Evolutionary conservation across 2,797 vertebrate genomes (phyloP).

Genomic region (Sebastes matsubarae): DNA sequence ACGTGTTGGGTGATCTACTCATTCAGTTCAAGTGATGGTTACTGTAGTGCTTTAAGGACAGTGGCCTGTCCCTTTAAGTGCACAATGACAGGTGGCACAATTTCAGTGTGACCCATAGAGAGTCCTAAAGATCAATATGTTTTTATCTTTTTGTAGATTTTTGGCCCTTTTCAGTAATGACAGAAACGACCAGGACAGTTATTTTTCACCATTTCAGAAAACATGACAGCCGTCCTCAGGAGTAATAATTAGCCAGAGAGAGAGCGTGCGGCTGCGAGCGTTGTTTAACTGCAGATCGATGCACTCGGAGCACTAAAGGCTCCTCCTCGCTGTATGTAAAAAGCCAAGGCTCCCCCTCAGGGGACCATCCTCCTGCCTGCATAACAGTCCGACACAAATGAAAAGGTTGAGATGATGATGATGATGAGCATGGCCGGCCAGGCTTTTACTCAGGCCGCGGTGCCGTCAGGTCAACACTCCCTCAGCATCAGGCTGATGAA

Average conservation of each 20-base stretch:
- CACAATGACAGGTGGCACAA: background rate
- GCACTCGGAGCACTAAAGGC: slow-evolving; percentile 59
- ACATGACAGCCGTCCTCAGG: slow-evolving; percentile 10
- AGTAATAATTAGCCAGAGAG: slow-evolving; percentile 12
- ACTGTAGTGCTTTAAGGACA: background rate
- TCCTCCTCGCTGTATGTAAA: slow-evolving; percentile 58
- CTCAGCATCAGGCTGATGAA: slow-evolving; percentile 24
- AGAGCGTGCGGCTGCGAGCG: slow-evolving; percentile 7
- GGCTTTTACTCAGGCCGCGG: slow-evolving; percentile 50
- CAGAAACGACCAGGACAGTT: background rate
- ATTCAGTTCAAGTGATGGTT: background rate
- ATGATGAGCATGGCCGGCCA: slow-evolving; percentile 25
- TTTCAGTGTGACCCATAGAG: background rate
- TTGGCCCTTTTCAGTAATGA: background rate
- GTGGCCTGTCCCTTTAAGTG: background rate
- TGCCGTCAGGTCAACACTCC: slow-evolving; percentile 24
- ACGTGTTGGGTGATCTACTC: background rate
- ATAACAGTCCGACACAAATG: slow-evolving; percentile 72
- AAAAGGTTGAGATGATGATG: slow-evolving; percentile 70
- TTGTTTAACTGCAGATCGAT: slow-evolving; percentile 73
- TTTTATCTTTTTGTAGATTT: background rate
- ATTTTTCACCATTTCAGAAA: slow-evolving; percentile 23
- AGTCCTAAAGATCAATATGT: background rate
- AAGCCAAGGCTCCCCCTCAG: slow-evolving; percentile 38
- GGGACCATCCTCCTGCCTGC: slow-evolving; percentile 63